Conservation (phyloP, 2,888 invertebrate genomes). For the Seladonia tumulorum region DNA sequence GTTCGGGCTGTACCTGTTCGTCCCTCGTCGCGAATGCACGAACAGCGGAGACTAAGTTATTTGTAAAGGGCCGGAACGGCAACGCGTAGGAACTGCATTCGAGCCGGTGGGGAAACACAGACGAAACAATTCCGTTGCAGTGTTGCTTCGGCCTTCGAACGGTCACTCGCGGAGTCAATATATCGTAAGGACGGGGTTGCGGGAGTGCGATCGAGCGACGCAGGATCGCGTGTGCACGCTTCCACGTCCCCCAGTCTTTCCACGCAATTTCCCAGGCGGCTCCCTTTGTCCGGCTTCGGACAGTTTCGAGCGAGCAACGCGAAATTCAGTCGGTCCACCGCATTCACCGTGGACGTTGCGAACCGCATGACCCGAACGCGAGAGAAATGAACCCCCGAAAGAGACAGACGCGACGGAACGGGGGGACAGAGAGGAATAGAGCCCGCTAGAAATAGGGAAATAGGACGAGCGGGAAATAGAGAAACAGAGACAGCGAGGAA, state of each 20-base stretch:
- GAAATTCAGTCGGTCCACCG: constrained; percentile 76
- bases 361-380: constrained; percentile 46
- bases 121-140: not conserved
- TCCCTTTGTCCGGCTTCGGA: not conserved
- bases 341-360: constrained; percentile 51
- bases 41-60: not conserved
- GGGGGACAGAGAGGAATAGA: not conserved
- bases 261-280: constrained; percentile 24
- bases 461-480: not conserved
- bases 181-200: constrained; percentile 2
- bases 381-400: constrained; percentile 18
- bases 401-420: not conserved
- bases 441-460: not conserved
- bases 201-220: not conserved
- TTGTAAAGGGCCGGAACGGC: not conserved
- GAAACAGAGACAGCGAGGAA: not conserved
- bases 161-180: constrained; percentile 6
- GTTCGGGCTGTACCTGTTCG: not conserved
- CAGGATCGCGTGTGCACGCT: not conserved
- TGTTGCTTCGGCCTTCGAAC: constrained; percentile 2
- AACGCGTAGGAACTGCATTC: not conserved
- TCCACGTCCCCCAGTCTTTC: not conserved
- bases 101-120: not conserved
- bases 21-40: not conserved
- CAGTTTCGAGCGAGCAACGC: constrained; percentile 54